Evolutionary conservation across 2,888 invertebrate species (phyloP), one percentile per base, ranked within the genome.

Genomic region (Chloromyia formosa): DNA sequence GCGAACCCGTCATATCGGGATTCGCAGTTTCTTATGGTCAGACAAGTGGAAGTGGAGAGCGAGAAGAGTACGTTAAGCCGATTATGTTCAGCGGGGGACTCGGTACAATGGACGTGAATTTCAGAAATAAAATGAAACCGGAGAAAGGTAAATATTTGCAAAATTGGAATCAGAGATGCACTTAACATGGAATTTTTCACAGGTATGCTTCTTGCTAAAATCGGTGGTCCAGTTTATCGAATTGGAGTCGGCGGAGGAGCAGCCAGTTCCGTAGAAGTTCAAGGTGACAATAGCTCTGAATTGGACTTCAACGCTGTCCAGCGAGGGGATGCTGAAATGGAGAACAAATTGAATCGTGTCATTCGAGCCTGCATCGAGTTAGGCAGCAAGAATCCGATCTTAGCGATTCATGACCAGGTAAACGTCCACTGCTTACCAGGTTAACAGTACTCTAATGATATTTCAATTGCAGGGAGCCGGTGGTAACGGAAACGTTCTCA

Each of bases 211-310:
- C 89, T 99, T 68, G 94, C 96, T 0, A 98, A 99, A 88, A 89
- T 99, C 61, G 98, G 98, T 14, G 98, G 98, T 0, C 98, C 98
- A 0, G 96, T 97, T 61, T 98, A 98, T 84, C 89, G 98, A 77
- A 98, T 99, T 82, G 98, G 98, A 0, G 96, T 99, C 4, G 98
- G 98, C 12, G 98, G 98, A 10, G 98, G 98, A n/a, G 94, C 98
- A 0, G 98, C 98, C 0, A 97, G 97, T 78, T 98, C 98, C 0
- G 94, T 97, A 7, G 93, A 96, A 80, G 94, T 97, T 0, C 97
- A 97, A 86, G 98, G 97, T 0, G 93, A 93, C 78, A 93, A 95
- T 79, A 92, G 88, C 80, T 90, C 91, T 0, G 93, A 94, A 72
- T 86, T 98, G 40, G 98, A 99, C 85, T 98, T 97, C 81, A 95